These are phyloP conservation scores for Dicrostonyx torquatus DNA, from an alignment of 2,797 vertebrate species.

Conservation along the genomic window DNA sequence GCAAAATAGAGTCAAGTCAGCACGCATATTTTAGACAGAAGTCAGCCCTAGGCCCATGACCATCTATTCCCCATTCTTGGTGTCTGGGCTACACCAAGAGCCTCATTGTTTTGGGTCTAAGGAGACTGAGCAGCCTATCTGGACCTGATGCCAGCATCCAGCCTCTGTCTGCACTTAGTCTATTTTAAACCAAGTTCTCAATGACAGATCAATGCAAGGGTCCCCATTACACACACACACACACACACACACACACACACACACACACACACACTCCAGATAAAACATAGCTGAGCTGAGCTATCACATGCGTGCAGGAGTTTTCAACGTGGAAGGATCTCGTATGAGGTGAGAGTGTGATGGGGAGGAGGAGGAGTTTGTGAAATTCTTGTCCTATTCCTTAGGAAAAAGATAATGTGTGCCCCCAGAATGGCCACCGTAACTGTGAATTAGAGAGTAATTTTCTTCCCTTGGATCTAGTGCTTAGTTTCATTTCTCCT, in stretches of 20 bases:
- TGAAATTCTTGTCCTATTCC: neutral
- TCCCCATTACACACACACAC: neutral
- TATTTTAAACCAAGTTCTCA: conserved; percentile 46
- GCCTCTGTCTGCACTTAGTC: neutral
- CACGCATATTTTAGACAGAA: neutral
- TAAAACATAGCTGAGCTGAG: conserved; percentile 4
- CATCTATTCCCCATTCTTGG: neutral
- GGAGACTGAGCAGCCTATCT: neutral
- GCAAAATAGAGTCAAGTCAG: neutral
- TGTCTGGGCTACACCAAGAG: neutral
- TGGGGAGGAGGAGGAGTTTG: neutral
- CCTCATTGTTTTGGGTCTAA: neutral
- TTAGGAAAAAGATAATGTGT: neutral
- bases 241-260: neutral
- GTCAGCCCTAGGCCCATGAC: neutral
- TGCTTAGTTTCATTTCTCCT: neutral
- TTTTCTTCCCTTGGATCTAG: neutral
- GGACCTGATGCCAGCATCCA: neutral
- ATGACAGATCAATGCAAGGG: neutral
- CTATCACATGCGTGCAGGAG: neutral
- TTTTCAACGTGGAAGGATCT: conserved; percentile 46
- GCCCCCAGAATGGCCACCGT: neutral
- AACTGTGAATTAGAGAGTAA: neutral
- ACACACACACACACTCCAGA: neutral
- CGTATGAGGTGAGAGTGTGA: neutral